Evolutionary conservation across 2,113 vertebrate species (phyloP).

Genomic region (Variabilichromis moorii): DNA sequence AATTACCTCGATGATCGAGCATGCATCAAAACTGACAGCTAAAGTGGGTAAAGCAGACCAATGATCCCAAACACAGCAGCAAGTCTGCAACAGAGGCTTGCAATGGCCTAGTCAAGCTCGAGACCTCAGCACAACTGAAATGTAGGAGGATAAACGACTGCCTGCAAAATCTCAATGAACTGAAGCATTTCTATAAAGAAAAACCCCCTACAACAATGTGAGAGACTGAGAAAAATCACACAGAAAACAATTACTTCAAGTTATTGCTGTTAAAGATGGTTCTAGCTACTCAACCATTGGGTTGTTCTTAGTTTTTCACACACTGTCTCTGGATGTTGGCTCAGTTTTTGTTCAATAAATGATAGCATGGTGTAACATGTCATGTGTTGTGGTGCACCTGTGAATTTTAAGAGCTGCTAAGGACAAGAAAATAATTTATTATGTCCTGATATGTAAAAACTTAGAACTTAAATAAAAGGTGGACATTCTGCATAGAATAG

Average conservation of each 20-base stretch:
- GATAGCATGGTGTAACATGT: neutral
- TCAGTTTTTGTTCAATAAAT: neutral
- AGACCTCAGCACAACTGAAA: neutral
- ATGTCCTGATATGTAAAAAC: neutral
- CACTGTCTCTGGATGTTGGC: neutral
- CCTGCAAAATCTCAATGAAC: neutral
- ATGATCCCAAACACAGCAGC: neutral
- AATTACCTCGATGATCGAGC: rapidly evolving
- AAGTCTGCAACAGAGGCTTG: neutral
- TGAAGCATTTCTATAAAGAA: neutral
- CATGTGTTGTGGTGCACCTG: neutral
- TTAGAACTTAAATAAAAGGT: neutral
- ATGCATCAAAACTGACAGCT: neutral
- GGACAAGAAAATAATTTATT: neutral
- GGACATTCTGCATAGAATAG: neutral
- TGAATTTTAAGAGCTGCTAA: neutral
- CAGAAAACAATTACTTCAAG: neutral
- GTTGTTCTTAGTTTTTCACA: neutral
- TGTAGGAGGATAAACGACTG: neutral
- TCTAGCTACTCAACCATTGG: neutral
- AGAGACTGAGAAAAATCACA: neutral
- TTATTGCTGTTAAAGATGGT: neutral
- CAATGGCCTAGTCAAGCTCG: neutral
- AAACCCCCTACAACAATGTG: neutral
- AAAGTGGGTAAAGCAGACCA: neutral